Base-by-base conservation (phyloP, 2,888 invertebrate species). In the Drosophila longiperda region DNA sequence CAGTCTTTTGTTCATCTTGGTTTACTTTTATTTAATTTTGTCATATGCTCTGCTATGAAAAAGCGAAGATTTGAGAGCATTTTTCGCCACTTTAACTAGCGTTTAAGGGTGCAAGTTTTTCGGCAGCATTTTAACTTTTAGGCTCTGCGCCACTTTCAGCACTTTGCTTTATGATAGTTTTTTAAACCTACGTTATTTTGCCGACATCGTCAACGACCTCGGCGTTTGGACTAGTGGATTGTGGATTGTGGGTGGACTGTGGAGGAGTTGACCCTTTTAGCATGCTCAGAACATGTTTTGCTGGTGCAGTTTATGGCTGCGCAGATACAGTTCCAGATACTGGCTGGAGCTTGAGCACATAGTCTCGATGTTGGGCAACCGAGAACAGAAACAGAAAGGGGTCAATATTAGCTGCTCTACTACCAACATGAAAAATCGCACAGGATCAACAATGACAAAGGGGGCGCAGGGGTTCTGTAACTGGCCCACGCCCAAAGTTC, bases 121-220 rank as follows among this genome's bases (percentile, higher is more conserved):
- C 48, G 50, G 52, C 66, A 75, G 58, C 69, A 68, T 72, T 78
- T 68, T 75, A 75, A 70, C 81, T 89, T 88, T 71, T 86, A 72
- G 89, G 82, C 89, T 72, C 66, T 86, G 78, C 61, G 70, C 71
- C 75, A 83, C 69, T 78, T 87, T 76, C 71, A 79, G 81, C 82
- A 79, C 69, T 75, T 78, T 89, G 87, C 72, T 81, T 89, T 84
- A 87, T 83, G 87, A 63, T 60, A 58, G 38, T 57, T 62, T 45
- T 64, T 49, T 52, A 40, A 29, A 40, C 15, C 40, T 0, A 20
- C 8, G 20, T 52, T 55, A 36, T 48, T 49, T 36, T 70, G 59
- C 60, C 29, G 29, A 36, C 38, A 49, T 42, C 29, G 58, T 61
- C 66, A 57, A 48, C 38, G 55, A 50, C 45, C 53, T 54, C 48